phyloP scores from a whole-genome alignment of 2,113 vertebrate species.

The Psephotus haematonotus region DNA sequence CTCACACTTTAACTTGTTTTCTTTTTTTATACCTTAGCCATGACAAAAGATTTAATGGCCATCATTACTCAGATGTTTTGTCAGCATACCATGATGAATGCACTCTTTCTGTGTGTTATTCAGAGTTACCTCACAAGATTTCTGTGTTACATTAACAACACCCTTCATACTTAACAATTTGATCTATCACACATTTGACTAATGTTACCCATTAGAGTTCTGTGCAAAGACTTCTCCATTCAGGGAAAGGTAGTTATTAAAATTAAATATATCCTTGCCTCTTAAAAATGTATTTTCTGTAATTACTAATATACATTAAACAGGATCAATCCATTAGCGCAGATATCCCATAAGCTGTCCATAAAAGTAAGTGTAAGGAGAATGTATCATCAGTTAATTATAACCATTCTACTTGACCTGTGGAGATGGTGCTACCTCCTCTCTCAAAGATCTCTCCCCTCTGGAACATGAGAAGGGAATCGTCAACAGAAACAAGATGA shows the following conservation, averaged over 20 bases:
- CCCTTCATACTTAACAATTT: slow-evolving; percentile 53
- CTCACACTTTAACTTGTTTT: slow-evolving; percentile 53
- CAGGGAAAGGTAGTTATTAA: slow-evolving; percentile 33
- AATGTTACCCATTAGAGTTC: slow-evolving; percentile 47
- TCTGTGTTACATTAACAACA: slow-evolving; percentile 57
- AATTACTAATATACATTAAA: slow-evolving; percentile 61
- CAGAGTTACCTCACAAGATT: slow-evolving; percentile 54
- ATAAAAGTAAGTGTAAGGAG: background rate
- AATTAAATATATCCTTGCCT: slow-evolving; percentile 52
- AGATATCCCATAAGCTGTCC: slow-evolving; percentile 4
- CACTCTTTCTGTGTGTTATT: slow-evolving; percentile 28
- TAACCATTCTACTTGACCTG: background rate
- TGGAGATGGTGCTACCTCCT: background rate
- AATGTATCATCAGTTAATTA: background rate
- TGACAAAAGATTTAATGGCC: slow-evolving; percentile 63
- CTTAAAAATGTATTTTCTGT: slow-evolving; percentile 58
- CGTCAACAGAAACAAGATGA: background rate
- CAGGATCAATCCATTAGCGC: background rate
- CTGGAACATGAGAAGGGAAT: accelerated
- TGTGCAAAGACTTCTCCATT: slow-evolving; percentile 27
- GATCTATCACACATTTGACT: slow-evolving; percentile 60
- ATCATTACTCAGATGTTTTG: slow-evolving; percentile 68
- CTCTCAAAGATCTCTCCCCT: background rate
- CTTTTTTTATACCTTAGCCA: slow-evolving; percentile 23
- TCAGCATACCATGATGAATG: slow-evolving; percentile 61